Evolutionary conservation across 2,113 vertebrate genomes (phyloP), one percentile per base, ranked within the genome.

Genomic region (Sigmodon hispidus): DNA sequence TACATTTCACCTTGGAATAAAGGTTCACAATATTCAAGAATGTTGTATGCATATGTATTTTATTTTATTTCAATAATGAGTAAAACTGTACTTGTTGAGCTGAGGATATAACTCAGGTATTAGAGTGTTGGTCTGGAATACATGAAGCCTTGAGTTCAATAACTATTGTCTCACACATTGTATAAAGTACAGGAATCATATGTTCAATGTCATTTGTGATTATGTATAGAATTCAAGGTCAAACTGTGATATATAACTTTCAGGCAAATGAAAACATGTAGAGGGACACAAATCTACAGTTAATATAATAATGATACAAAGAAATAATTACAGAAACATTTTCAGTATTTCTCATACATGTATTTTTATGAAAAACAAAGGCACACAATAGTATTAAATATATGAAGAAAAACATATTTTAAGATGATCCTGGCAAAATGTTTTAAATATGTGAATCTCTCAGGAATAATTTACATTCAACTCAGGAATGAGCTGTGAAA

Each of bases 61-160:
- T 63, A 40, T 73, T 69, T 89, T 80, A 95, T n/a, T 95, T 96
- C 40, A 90, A 48, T 77, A 91, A 94, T 88, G 69, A 94, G 24
- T 69, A 45, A 86, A 96, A 85, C 36, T 65, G 3, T 79, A 86
- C 45, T 97, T 69, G 22, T 61, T 40, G 40, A 7, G 8, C 13
- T 48, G 15, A 40, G 15, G 26, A 45, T 34, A 31, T 7, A 84
- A 26, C n/a, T 34, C 9, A 63, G 59, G 7, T 34, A 16, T 15
- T 16, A 19, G 40, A 31, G 2, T 29, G 7, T 12, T 45, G 12
- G 24, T 3, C 13, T 31, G n/a, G 19, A 10, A 45, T 31, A 43
- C 16, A 26, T 34, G 29, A 45, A 34, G 29, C 4, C 40, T 34
- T 61, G 24, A 4, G 3, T 43, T 17, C 61, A 24, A 43, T 40